Percentiles rank a stretch among this genome's conserved stretches.
Conservation (phyloP, 2,797 vertebrate species). For the Pterois miles region DNA sequence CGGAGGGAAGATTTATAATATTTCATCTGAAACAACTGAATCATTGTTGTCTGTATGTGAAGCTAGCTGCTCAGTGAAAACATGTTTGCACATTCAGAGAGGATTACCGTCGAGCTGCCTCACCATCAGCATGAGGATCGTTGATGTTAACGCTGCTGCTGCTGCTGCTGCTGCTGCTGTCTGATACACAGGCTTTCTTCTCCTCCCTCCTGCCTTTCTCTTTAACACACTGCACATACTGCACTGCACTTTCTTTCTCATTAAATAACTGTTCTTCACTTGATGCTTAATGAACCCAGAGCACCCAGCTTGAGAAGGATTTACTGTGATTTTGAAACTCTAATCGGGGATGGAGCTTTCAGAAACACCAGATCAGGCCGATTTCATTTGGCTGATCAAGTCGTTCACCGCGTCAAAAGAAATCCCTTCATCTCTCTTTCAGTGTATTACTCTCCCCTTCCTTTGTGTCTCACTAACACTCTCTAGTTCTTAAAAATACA, state of each 20-base stretch:
- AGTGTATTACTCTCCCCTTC: background rate
- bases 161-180: background rate
- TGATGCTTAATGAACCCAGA: slow-evolving; percentile 1
- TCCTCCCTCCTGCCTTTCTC: background rate
- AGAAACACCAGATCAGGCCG: background rate
- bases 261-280: background rate
- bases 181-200: background rate
- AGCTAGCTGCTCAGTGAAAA: background rate
- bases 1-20: background rate
- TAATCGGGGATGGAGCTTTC: slow-evolving; percentile 8
- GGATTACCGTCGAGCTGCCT: background rate
- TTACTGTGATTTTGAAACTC: slow-evolving; percentile 29
- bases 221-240: background rate
- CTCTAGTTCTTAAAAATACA: background rate
- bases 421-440: slow-evolving; percentile 1
- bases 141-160: background rate
- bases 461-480: background rate
- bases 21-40: background rate
- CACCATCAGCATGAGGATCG: background rate
- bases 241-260: slow-evolving; percentile 5
- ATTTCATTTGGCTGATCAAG: background rate
- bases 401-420: background rate
- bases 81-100: background rate
- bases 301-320: slow-evolving; percentile 14
- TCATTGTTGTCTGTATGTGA: background rate